phyloP scores from a whole-genome alignment of 2,888 invertebrate species.

The Drosophila quinaria region DNA sequence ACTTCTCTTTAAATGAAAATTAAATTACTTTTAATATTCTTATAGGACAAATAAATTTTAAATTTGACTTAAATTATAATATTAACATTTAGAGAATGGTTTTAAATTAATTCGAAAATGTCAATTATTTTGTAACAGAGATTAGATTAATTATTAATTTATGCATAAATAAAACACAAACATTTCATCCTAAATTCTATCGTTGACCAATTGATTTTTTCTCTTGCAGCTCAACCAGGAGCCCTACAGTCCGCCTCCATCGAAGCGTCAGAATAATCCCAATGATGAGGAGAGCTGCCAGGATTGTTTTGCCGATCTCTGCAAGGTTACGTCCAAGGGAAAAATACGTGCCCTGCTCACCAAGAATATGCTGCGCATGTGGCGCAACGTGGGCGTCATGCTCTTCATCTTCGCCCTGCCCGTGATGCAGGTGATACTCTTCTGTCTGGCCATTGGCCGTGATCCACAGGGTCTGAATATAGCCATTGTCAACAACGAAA shows the following conservation, averaged over 20 bases:
- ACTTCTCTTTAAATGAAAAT: too few species aligned
- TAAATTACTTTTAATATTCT: too few species aligned
- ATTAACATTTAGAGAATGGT: too few species aligned
- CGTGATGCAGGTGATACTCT: constrained; percentile 97
- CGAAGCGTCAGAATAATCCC: constrained; percentile 74
- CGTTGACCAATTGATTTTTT: background rate
- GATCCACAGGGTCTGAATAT: constrained; percentile 93
- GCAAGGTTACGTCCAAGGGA: constrained; percentile 90
- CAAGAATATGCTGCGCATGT: constrained; percentile 96
- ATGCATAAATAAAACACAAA: too few species aligned
- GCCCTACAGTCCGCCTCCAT: constrained; percentile 80
- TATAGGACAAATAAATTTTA: too few species aligned
- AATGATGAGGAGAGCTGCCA: constrained; percentile 83
- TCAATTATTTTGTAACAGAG: too few species aligned
- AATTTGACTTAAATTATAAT: too few species aligned
- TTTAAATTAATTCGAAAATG: too few species aligned
- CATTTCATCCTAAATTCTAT: too few species aligned
- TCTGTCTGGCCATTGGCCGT: constrained; percentile 96
- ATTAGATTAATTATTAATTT: too few species aligned
- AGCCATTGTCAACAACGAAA: constrained; percentile 92
- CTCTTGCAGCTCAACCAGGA: constrained; percentile 82
- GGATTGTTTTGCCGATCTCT: constrained; percentile 82
- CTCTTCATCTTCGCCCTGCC: constrained; percentile 97
- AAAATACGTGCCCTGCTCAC: constrained; percentile 94
- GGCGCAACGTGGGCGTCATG: constrained; percentile 97